A percentile compares a stretch with the other conserved stretches of the same genome.
These are phyloP conservation scores for Yponomeuta plumbellus DNA, from an alignment of 2,888 invertebrate species.

Conservation along the genomic window DNA sequence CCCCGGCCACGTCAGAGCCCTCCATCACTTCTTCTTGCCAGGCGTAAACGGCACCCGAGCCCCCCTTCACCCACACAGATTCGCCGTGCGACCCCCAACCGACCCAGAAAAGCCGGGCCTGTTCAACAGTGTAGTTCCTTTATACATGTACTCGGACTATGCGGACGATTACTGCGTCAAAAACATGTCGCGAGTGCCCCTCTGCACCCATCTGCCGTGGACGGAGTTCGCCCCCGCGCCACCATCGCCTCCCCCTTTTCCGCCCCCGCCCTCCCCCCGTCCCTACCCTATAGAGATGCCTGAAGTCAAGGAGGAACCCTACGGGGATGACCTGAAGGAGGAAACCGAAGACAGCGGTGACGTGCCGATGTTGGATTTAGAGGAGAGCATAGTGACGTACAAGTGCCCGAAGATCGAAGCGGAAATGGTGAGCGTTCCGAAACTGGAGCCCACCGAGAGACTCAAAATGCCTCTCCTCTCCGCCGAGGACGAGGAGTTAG, in stretches of 20 bases:
- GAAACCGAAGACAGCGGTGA: constrained; percentile 23
- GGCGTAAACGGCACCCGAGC: constrained; percentile 79
- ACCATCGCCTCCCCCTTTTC: constrained; percentile 51
- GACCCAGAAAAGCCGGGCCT: constrained; percentile 46
- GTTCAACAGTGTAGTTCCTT: constrained; percentile 60
- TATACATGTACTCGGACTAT: constrained; percentile 68
- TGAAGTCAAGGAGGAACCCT: constrained; percentile 22
- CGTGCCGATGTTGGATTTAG: constrained; percentile 13
- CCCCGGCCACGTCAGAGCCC: constrained; percentile 69
- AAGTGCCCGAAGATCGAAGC: constrained; percentile 25
- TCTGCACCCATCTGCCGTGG: constrained; percentile 53
- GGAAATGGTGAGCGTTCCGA: constrained; percentile 35
- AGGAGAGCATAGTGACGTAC: constrained; percentile 20
- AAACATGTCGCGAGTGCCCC: constrained; percentile 52
- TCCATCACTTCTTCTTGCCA: constrained; percentile 73
- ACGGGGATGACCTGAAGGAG: constrained; percentile 22
- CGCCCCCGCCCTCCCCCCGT: constrained; percentile 47
- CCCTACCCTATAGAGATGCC: constrained; percentile 46
- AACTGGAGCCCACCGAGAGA: constrained; percentile 51
- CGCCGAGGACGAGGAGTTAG: constrained; percentile 38
- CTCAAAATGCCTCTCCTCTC: constrained; percentile 50
- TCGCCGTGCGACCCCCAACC: constrained; percentile 53
- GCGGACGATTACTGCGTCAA: constrained; percentile 67
- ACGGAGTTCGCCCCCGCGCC: constrained; percentile 59
- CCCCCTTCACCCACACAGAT: constrained; percentile 50